Conservation (phyloP, 1,140 invertebrate genomes). For the Saccostrea cuccullata region DNA sequence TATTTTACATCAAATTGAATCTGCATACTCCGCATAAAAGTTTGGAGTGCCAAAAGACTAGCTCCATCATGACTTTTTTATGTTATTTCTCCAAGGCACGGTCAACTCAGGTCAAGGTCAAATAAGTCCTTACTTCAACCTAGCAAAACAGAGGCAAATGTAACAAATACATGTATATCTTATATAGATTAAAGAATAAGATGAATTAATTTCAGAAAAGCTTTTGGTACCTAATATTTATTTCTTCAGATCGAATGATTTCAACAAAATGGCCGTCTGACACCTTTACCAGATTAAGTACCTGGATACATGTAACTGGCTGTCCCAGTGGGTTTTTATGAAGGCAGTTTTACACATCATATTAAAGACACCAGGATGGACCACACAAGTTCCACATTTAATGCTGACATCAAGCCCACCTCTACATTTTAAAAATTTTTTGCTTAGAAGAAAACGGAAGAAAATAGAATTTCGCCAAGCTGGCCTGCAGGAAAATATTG, state of each 20-base stretch:
- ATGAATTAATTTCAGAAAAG: too few relatives aligned
- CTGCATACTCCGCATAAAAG: too few relatives aligned
- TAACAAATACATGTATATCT: too few relatives aligned
- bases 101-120: too few relatives aligned
- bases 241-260: slow-evolving; percentile 22
- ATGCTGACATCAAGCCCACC: slow-evolving; percentile 16
- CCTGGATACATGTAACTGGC: not conserved
- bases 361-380: not conserved
- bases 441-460: not conserved
- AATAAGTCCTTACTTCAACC: too few relatives aligned
- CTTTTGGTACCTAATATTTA: not conserved
- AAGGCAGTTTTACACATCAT: slow-evolving; percentile 4
- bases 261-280: slow-evolving; percentile 4
- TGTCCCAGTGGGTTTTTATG: slow-evolving; percentile 28
- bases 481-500: slow-evolving; percentile 39
- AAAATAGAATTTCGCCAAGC: not conserved
- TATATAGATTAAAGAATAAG: too few relatives aligned
- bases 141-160: too few relatives aligned
- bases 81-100: too few relatives aligned
- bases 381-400: not conserved
- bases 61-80: too few relatives aligned
- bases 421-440: slow-evolving; percentile 15
- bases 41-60: too few relatives aligned
- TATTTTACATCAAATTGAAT: too few relatives aligned
- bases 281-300: not conserved